phyloP scores from a whole-genome alignment of 2,888 invertebrate species.

The Lasioglossum oenotherae region DNA sequence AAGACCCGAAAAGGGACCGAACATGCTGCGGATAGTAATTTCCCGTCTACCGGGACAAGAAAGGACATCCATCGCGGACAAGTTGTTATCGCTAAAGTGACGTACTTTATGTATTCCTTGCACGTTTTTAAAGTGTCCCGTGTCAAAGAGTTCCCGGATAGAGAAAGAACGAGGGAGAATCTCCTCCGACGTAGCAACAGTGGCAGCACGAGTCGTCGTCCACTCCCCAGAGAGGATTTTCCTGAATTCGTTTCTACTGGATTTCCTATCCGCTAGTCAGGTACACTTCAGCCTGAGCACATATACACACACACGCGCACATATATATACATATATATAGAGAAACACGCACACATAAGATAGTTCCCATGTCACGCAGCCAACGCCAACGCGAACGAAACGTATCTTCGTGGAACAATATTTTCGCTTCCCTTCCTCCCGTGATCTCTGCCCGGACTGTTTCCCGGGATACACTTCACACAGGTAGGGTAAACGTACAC shows the following conservation, averaged over 20 bases:
- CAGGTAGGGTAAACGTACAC: conserved; percentile 32
- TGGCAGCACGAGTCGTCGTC: conserved; percentile 51
- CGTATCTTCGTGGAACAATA: conserved; percentile 67
- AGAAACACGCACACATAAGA: neutral
- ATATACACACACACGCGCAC: neutral
- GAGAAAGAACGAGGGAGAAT: conserved; percentile 34
- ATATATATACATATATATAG: neutral
- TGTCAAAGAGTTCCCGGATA: conserved; percentile 63
- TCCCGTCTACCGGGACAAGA: conserved; percentile 34
- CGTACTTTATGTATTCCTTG: conserved; percentile 61
- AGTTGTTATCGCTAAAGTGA: conserved; percentile 60
- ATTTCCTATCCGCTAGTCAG: conserved; percentile 58
- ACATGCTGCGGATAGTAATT: conserved; percentile 41
- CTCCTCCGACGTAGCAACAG: conserved; percentile 48
- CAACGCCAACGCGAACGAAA: conserved; percentile 41
- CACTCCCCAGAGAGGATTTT: conserved; percentile 69
- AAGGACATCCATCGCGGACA: conserved; percentile 23
- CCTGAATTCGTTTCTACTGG: conserved; percentile 72
- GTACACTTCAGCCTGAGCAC: conserved; percentile 28
- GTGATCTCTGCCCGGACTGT: conserved; percentile 32
- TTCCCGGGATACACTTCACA: conserved; percentile 25
- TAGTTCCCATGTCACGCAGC: conserved; percentile 13
- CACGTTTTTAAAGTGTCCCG: conserved; percentile 71
- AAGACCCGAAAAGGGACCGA: conserved; percentile 9
- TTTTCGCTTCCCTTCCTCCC: conserved; percentile 58